Conservation (phyloP, 2,797 vertebrate genomes). For the Melanitta fusca region DNA sequence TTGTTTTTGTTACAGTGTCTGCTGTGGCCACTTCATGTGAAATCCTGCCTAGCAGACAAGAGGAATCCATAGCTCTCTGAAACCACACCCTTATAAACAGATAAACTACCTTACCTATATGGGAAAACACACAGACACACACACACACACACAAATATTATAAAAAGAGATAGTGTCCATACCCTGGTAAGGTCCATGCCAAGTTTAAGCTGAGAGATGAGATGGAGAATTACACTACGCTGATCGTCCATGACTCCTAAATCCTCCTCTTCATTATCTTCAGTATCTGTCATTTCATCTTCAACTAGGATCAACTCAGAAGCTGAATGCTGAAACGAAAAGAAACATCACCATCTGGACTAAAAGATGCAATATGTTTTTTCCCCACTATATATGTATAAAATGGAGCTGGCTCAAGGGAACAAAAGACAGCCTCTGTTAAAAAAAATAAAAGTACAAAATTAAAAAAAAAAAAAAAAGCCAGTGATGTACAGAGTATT, state of each 20-base stretch:
- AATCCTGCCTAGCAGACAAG: neutral
- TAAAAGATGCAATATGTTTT: neutral
- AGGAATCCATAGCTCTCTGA: neutral
- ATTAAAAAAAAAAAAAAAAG: neutral
- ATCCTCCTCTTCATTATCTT: conserved; percentile 92
- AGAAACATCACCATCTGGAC: conserved; percentile 31
- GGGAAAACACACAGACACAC: rapidly evolving
- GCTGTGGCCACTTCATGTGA: neutral
- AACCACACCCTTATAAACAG: neutral
- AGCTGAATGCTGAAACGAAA: conserved; percentile 80
- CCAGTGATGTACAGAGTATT: neutral
- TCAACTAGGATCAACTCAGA: conserved; percentile 85
- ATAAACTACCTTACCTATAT: neutral
- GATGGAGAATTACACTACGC: conserved; percentile 93
- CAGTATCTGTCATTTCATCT: conserved; percentile 91
- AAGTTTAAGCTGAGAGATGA: conserved; percentile 96
- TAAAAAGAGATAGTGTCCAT: conserved; percentile 1
- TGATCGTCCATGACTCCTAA: conserved; percentile 94
- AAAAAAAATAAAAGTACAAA: neutral
- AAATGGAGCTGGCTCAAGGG: neutral
- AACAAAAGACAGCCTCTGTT: neutral
- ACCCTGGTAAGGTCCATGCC: conserved; percentile 98
- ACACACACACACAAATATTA: neutral
- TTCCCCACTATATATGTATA: neutral
- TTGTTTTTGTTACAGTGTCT: neutral